These are phyloP conservation scores for Thysanoteuthis rhombus DNA, from an alignment of 2,888 invertebrate species.

Conservation along the genomic window DNA sequence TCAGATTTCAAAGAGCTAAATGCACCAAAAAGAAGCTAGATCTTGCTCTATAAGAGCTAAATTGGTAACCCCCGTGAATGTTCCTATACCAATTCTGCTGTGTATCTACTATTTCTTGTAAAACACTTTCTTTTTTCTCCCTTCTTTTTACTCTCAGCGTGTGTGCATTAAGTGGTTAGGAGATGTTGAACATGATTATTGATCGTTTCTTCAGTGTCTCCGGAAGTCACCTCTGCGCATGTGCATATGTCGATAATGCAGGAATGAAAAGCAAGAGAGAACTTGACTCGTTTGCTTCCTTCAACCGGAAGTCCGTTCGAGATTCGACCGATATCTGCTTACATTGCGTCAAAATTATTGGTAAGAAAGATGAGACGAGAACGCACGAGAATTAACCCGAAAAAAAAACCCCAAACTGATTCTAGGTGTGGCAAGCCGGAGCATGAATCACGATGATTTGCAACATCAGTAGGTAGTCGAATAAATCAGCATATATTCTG, in stretches of 20 bases:
- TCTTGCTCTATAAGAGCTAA: no score
- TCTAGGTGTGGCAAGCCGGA: not conserved
- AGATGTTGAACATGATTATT: not conserved
- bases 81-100: no score
- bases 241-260: not conserved
- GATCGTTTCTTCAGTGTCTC: not conserved
- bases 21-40: no score
- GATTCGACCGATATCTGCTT: not conserved
- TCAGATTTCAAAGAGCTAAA: no score
- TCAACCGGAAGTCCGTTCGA: not conserved
- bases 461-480: no score
- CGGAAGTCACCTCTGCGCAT: slow-evolving; percentile 22
- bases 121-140: no score
- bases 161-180: not conserved
- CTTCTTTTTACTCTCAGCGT: not conserved
- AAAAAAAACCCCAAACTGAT: not conserved
- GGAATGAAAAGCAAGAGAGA: not conserved
- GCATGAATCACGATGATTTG: not conserved
- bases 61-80: no score
- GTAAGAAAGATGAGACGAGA: not conserved
- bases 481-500: no score
- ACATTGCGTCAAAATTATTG: not conserved
- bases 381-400: not conserved
- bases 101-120: no score
- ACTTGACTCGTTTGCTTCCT: not conserved